Percentiles rank a stretch among this genome's conserved stretches.
Conservation (phyloP, 2,797 vertebrate species). For the Chromobotia macracanthus region DNA sequence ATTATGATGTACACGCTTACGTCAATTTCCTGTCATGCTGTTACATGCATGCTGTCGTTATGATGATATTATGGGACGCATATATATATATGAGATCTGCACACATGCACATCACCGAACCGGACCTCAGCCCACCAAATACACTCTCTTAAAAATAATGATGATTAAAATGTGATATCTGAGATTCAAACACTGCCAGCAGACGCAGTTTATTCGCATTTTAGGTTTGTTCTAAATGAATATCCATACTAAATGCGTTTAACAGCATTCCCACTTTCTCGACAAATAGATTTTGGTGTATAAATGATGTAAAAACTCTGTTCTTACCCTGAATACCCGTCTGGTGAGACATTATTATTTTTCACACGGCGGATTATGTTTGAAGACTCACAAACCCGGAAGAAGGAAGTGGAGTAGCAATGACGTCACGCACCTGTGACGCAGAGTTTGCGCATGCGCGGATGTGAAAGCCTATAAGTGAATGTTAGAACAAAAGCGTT, state of each 20-base stretch:
- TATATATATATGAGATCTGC: too few species aligned
- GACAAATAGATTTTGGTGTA: neutral
- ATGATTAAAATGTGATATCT: neutral
- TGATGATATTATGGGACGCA: too few species aligned
- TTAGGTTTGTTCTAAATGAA: neutral
- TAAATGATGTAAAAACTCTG: neutral
- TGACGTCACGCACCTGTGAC: slow-evolving; percentile 47
- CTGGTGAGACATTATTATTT: slow-evolving; percentile 90
- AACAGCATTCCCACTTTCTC: neutral
- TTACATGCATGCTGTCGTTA: too few species aligned
- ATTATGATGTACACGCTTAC: too few species aligned
- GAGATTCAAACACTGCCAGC: neutral
- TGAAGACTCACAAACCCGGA: slow-evolving; percentile 64
- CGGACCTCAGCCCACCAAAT: neutral
- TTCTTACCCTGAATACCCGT: slow-evolving; percentile 92
- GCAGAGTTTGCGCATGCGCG: slow-evolving; percentile 52
- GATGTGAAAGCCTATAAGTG: neutral
- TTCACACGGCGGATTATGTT: slow-evolving; percentile 67
- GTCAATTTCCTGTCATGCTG: too few species aligned
- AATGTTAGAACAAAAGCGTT: too few species aligned
- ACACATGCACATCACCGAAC: slow-evolving; percentile 1
- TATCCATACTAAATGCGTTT: neutral
- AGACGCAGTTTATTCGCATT: neutral
- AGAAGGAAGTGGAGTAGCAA: slow-evolving; percentile 60
- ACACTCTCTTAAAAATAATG: neutral